Conservation (phyloP, 2,113 vertebrate genomes). For the Canis aureus region DNA sequence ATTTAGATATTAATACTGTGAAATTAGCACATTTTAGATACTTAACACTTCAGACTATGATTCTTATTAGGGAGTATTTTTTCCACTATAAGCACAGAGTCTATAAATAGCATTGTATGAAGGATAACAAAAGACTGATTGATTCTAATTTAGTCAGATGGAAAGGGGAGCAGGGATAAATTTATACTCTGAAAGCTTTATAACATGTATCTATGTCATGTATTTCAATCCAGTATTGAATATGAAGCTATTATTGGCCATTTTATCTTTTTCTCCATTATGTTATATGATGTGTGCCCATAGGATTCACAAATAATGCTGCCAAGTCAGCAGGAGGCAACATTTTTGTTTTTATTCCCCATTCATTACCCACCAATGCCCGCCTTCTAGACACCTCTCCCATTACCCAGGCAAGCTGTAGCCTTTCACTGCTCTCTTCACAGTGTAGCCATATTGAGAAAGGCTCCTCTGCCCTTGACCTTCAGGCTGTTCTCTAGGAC, state of each 20-base stretch:
- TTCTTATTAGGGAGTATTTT: constrained; percentile 19
- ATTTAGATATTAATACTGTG: background rate
- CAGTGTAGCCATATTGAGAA: background rate
- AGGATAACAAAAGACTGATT: background rate
- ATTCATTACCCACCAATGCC: background rate
- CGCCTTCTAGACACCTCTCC: background rate
- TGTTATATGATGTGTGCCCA: background rate
- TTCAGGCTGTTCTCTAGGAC: background rate
- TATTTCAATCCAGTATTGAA: background rate
- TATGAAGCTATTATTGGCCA: background rate
- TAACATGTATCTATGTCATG: background rate
- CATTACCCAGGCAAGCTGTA: too few relatives aligned
- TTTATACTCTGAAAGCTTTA: background rate
- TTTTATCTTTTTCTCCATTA: background rate
- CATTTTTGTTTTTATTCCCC: background rate
- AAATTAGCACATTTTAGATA: background rate
- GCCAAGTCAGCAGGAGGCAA: background rate
- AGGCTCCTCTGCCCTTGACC: background rate
- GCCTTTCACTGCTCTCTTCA: background rate
- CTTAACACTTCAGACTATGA: background rate
- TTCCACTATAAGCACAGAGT: background rate
- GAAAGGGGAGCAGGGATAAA: background rate
- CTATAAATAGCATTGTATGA: background rate
- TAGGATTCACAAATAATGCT: background rate
- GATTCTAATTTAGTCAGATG: constrained; percentile 37